Percentiles rank a stretch among this genome's conserved stretches.
phyloP scores from a whole-genome alignment of 2,888 invertebrate species.

The Rotaria magnacalcarata region DNA sequence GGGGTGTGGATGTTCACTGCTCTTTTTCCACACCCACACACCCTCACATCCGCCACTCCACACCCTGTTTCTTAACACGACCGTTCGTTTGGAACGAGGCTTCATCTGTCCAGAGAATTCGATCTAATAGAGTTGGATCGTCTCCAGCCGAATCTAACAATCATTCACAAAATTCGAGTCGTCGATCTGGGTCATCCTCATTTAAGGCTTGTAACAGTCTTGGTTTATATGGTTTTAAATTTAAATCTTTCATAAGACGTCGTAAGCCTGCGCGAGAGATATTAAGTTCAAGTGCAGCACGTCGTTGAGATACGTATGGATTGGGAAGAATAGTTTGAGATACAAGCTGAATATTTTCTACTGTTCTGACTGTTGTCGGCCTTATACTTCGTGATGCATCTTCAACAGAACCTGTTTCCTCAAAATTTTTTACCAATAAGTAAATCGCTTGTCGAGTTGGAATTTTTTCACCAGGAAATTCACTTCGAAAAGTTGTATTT shows the following conservation, averaged over 20 bases:
- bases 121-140: no score
- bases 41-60: no score
- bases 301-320: conserved; percentile 34
- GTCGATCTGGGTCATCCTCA: no score
- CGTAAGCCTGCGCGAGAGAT: conserved; percentile 36
- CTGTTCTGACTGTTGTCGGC: conserved; percentile 37
- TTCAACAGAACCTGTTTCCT: conserved; percentile 40
- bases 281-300: conserved; percentile 38
- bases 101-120: no score
- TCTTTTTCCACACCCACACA: no score
- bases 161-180: no score
- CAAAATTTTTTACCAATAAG: conserved; percentile 39
- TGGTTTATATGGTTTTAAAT: not conserved
- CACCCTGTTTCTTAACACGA: no score
- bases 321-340: conserved; percentile 38
- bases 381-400: conserved; percentile 37
- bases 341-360: conserved; percentile 14
- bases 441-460: conserved; percentile 41
- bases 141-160: no score
- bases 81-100: no score
- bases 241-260: not conserved
- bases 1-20: no score
- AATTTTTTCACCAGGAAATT: conserved; percentile 39
- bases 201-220: no score
- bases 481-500: conserved; percentile 29